A percentile compares a stretch with the other conserved stretches of the same genome.
Conservation (phyloP, 1,140 invertebrate species). For the Leptopilina clavipes region DNA sequence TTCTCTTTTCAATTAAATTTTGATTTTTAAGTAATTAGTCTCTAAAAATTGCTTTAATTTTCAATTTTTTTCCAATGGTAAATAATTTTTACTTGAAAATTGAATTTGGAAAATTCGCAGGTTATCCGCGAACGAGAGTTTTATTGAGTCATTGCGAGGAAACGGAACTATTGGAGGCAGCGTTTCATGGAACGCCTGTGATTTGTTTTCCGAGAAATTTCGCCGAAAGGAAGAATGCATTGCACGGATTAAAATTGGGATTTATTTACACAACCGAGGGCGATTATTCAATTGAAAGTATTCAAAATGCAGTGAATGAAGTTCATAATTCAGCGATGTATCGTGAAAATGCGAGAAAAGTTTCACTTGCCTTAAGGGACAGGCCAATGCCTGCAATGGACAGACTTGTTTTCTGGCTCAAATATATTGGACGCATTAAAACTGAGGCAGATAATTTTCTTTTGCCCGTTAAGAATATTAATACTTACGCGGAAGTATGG, state of each 20-base stretch:
- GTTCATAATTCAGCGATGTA: slow-evolving; percentile 61
- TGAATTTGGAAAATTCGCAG: slow-evolving; percentile 53
- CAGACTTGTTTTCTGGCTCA: slow-evolving; percentile 66
- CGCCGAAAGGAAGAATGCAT: slow-evolving; percentile 62
- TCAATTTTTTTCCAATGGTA: too few relatives aligned
- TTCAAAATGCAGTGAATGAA: slow-evolving; percentile 50
- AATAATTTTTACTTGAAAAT: neutral
- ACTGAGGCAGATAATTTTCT: slow-evolving; percentile 59
- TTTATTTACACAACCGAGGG: slow-evolving; percentile 57
- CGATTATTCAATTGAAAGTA: slow-evolving; percentile 48
- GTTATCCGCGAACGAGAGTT: slow-evolving; percentile 65
- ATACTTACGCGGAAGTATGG: slow-evolving; percentile 62
- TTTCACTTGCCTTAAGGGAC: slow-evolving; percentile 67
- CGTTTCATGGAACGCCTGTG: slow-evolving; percentile 68
- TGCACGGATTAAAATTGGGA: slow-evolving; percentile 62
- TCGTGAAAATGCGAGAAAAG: slow-evolving; percentile 63
- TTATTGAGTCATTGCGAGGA: slow-evolving; percentile 68
- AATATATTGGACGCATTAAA: slow-evolving; percentile 63
- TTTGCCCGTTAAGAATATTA: slow-evolving; percentile 46
- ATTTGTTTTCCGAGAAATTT: slow-evolving; percentile 67
- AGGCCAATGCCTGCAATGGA: slow-evolving; percentile 68
- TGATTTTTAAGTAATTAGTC: too few relatives aligned
- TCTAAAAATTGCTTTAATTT: too few relatives aligned
- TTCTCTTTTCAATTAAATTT: too few relatives aligned
- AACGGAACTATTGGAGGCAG: slow-evolving; percentile 66